Percentiles rank a stretch among this genome's conserved stretches.
phyloP scores from a whole-genome alignment of 2,113 vertebrate species.

The Cephalopholis sonnerati region DNA sequence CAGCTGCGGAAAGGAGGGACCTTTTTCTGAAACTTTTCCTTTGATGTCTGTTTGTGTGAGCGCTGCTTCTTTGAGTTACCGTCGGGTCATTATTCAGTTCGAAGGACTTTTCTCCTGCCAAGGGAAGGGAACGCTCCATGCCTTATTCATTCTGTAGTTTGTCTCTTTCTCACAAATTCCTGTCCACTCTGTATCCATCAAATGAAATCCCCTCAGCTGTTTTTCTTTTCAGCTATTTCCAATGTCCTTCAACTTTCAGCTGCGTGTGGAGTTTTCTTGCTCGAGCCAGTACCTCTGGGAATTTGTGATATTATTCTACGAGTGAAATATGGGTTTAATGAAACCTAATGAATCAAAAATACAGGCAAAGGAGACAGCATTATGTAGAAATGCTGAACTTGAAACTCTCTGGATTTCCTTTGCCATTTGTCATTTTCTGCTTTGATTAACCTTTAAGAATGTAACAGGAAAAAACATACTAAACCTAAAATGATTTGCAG shows the following conservation, averaged over 20 bases:
- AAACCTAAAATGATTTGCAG: not conserved
- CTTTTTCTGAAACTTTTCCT: conserved; percentile 43
- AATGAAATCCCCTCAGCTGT: conserved; percentile 31
- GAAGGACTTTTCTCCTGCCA: conserved; percentile 51
- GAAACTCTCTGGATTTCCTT: conserved; percentile 7
- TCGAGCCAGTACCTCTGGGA: not conserved
- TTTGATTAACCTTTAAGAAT: not conserved
- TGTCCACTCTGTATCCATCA: conserved; percentile 42
- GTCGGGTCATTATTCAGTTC: conserved; percentile 56
- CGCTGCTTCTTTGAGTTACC: conserved; percentile 33
- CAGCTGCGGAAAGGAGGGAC: conserved; percentile 59
- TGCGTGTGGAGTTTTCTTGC: not conserved
- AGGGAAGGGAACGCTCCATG: conserved; percentile 31
- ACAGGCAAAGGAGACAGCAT: not conserved
- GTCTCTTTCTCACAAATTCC: conserved; percentile 38
- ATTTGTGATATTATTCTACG: conserved; percentile 5
- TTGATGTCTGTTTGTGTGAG: conserved; percentile 65
- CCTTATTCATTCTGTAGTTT: conserved; percentile 46
- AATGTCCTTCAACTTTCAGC: conserved; percentile 35
- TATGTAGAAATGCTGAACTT: conserved; percentile 8
- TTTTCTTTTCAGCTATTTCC: conserved; percentile 34
- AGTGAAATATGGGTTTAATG: conserved; percentile 22
- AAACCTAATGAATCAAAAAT: conserved; percentile 23
- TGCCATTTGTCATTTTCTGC: not conserved
- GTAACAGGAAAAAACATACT: not conserved